These are phyloP conservation scores for Ceratina calcarata DNA, from an alignment of 1,140 invertebrate genomes.

Conservation along the genomic window DNA sequence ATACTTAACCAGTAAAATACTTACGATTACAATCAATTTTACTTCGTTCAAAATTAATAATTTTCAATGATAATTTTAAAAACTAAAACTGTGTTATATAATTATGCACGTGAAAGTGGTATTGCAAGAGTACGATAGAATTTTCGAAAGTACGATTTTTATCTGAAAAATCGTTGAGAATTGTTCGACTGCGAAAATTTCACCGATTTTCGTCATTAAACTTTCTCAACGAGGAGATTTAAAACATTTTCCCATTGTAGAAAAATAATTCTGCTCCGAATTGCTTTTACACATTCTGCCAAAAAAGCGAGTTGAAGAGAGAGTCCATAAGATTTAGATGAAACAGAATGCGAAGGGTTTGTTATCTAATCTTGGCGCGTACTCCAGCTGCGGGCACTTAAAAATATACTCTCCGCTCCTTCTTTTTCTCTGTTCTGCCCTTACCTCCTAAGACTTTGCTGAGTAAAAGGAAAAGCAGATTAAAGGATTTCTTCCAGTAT, in stretches of 20 bases:
- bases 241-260: neutral
- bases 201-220: neutral
- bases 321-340: slow-evolving; percentile 31
- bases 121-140: slow-evolving; percentile 14
- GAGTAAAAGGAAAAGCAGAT: slow-evolving; percentile 18
- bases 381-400: slow-evolving; percentile 59
- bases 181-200: neutral
- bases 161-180: neutral
- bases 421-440: slow-evolving; percentile 23
- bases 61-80: neutral
- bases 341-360: slow-evolving; percentile 23
- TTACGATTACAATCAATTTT: too few relatives aligned
- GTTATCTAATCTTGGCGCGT: slow-evolving; percentile 63
- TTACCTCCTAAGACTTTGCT: neutral
- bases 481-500: neutral
- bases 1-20: neutral
- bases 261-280: neutral
- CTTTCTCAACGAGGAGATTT: neutral
- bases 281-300: neutral
- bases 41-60: neutral
- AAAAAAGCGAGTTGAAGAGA: neutral
- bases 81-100: slow-evolving; percentile 12
- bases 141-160: slow-evolving; percentile 37
- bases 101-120: neutral
- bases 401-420: slow-evolving; percentile 51